phyloP scores from a whole-genome alignment of 2,113 vertebrate genomes.

The Bucco capensis region DNA sequence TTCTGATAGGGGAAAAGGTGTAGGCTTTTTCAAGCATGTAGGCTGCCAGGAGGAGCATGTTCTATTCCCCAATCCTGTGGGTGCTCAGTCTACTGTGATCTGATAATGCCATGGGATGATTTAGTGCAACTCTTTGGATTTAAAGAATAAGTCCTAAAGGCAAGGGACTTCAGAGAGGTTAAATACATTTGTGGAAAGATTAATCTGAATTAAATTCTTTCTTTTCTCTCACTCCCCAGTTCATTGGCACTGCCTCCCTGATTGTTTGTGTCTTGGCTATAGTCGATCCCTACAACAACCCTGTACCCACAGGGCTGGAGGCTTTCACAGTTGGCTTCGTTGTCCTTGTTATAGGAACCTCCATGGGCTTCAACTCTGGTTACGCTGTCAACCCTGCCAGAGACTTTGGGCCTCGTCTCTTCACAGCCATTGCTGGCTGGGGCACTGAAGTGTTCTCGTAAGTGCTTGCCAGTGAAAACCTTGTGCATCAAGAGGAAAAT shows the following conservation, averaged over 20 bases:
- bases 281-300: conserved; percentile 92
- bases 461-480: conserved; percentile 24
- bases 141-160: not conserved
- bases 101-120: not conserved
- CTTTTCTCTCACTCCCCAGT: conserved; percentile 54
- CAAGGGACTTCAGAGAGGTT: not conserved
- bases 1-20: not conserved
- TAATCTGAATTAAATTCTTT: not conserved
- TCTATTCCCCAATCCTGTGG: not conserved
- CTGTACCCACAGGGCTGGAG: conserved; percentile 88
- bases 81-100: not conserved
- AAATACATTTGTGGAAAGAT: not conserved
- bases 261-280: conserved; percentile 94
- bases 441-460: conserved; percentile 88
- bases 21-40: rapidly evolving
- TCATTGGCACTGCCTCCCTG: conserved; percentile 91
- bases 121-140: not conserved
- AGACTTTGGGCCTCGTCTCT: conserved; percentile 92
- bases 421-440: conserved; percentile 92
- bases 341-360: conserved; percentile 91
- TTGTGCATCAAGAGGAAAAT: not conserved
- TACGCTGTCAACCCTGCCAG: conserved; percentile 97
- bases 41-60: not conserved
- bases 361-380: conserved; percentile 98
- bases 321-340: conserved; percentile 96